Evolutionary conservation across 2,797 vertebrate genomes (phyloP).

Genomic region (Pelobates cultripes): DNA sequence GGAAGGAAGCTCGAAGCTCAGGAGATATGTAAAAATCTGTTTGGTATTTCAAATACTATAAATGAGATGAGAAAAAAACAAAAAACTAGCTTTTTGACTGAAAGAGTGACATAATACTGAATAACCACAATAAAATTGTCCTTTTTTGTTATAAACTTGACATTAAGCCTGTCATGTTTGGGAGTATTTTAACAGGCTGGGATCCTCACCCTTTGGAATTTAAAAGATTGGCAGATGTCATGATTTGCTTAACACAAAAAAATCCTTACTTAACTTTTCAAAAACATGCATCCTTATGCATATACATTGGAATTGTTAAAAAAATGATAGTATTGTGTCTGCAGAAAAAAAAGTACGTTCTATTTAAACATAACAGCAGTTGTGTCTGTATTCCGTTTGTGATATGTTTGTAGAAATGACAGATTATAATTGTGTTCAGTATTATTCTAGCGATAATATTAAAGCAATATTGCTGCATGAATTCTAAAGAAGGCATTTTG

Average conservation of each 20-base stretch:
- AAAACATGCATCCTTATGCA: conserved; percentile 59
- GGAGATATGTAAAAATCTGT: conserved; percentile 99
- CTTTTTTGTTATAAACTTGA: conserved; percentile 97
- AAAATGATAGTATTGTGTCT: too few species aligned
- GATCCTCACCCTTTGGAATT: conserved; percentile 93
- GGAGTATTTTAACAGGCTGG: conserved; percentile 97
- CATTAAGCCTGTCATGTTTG: conserved; percentile 99
- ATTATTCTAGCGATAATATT: too few species aligned
- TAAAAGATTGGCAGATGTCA: conserved; percentile 93
- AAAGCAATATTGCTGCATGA: too few species aligned
- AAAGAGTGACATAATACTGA: conserved; percentile 96
- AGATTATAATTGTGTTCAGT: too few species aligned
- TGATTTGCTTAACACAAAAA: conserved; percentile 83
- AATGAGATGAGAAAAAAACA: conserved; percentile 90
- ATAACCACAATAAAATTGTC: conserved; percentile 99
- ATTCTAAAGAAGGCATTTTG: too few species aligned
- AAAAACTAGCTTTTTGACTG: conserved; percentile 92
- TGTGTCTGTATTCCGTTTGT: too few species aligned
- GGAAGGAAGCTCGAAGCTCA: conserved; percentile 91
- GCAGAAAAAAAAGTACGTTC: too few species aligned
- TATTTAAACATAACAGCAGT: too few species aligned
- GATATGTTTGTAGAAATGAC: too few species aligned
- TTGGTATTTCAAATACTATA: conserved; percentile 99
- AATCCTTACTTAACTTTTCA: conserved; percentile 63
- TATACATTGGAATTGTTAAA: neutral